Conservation (phyloP, 2,797 vertebrate species). For the Pseudomugil gertrudae region DNA sequence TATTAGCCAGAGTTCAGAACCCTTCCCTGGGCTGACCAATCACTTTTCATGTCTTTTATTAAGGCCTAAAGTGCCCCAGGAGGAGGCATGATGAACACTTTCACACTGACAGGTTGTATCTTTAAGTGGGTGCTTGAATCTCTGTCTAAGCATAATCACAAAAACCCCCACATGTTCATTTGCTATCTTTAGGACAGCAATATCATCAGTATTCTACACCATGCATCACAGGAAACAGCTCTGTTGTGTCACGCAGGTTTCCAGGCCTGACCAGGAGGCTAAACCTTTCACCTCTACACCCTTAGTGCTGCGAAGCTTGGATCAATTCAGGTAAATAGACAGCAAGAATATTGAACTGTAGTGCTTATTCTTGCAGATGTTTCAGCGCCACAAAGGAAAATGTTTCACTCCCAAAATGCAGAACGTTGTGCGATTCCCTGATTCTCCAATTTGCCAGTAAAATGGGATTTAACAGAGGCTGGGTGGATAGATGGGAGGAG, state of each 20-base stretch:
- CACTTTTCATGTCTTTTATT: slow-evolving; percentile 58
- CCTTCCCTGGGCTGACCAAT: slow-evolving; percentile 59
- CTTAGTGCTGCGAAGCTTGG: slow-evolving; percentile 39
- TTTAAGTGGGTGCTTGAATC: slow-evolving; percentile 8
- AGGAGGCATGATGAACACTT: slow-evolving; percentile 35
- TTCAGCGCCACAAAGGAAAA: slow-evolving; percentile 29
- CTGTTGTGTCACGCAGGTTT: no score
- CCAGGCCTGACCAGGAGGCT: slow-evolving; percentile 34
- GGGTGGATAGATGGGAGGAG: slow-evolving; percentile 16
- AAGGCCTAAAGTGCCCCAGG: slow-evolving; percentile 37
- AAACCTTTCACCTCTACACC: slow-evolving; percentile 46
- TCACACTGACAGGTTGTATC: slow-evolving; percentile 31
- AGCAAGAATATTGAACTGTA: slow-evolving; percentile 45
- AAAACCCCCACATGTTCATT: slow-evolving; percentile 27
- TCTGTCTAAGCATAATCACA: slow-evolving; percentile 22
- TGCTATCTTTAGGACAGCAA: not conserved
- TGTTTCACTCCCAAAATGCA: slow-evolving; percentile 34
- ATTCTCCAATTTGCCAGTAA: slow-evolving; percentile 32
- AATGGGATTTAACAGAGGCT: slow-evolving; percentile 5
- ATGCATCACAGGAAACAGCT: slow-evolving; percentile 42
- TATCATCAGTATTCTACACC: slow-evolving; percentile 33
- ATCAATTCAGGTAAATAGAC: slow-evolving; percentile 58
- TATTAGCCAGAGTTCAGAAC: slow-evolving; percentile 49
- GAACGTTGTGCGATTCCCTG: slow-evolving; percentile 30
- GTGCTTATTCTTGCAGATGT: slow-evolving; percentile 38